Evolutionary conservation across 30 jellyfish, hydroid and myxozoan genomes (phyloP).

Genomic region (Nemopilema nomurai): DNA sequence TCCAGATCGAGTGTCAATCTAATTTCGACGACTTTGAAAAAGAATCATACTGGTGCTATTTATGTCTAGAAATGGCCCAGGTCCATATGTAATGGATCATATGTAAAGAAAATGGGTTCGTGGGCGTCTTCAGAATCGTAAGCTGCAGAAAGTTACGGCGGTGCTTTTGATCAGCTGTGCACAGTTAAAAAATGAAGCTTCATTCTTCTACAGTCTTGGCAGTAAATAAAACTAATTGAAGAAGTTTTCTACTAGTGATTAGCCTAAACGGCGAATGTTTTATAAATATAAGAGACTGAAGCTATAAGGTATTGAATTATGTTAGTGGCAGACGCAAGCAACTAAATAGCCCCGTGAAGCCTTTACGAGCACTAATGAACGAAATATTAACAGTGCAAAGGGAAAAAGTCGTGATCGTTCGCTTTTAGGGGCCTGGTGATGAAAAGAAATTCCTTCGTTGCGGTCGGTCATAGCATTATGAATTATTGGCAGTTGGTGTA

Average conservation of each 20-base stretch:
- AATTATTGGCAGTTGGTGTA: background rate
- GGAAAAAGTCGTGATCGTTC: background rate
- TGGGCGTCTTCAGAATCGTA: no score
- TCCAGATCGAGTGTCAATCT: no score
- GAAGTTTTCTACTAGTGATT: background rate
- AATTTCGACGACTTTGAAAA: no score
- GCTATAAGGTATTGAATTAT: background rate
- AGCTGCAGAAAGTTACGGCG: background rate
- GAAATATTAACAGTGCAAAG: background rate
- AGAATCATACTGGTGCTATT: no score
- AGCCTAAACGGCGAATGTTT: background rate
- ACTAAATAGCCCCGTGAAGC: background rate
- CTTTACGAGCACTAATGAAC: background rate
- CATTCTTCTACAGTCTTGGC: background rate
- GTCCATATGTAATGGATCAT: no score
- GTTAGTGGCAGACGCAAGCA: background rate
- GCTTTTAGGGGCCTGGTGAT: background rate
- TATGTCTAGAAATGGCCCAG: no score
- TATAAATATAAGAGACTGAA: no score
- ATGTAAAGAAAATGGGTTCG: no score
- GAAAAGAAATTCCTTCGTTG: background rate
- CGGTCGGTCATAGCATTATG: background rate
- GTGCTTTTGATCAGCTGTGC: background rate
- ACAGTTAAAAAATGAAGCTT: background rate
- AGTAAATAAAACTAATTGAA: background rate